A percentile compares a stretch with the other conserved stretches of the same genome.
phyloP scores from a whole-genome alignment of 2,888 invertebrate genomes.

The Zelleria hepariella region DNA sequence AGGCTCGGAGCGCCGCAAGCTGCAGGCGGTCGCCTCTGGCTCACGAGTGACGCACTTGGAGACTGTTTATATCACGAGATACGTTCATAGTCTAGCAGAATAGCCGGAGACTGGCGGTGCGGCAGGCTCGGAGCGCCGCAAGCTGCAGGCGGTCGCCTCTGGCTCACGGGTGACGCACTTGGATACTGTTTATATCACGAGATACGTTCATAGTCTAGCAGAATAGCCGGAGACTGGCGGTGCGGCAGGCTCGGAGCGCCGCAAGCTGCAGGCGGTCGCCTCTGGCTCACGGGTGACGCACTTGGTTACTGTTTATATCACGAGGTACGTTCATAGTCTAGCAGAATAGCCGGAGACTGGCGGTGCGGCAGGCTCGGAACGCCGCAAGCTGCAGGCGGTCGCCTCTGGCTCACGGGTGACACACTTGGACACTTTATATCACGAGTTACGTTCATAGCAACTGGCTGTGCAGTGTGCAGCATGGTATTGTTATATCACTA shows the following conservation, averaged over 20 bases:
- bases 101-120: slow-evolving; percentile 54
- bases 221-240: no score
- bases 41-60: slow-evolving; percentile 65
- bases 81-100: no score
- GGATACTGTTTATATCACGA: slow-evolving; percentile 74
- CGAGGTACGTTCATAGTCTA: slow-evolving; percentile 69
- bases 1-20: slow-evolving; percentile 50
- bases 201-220: no score
- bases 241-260: slow-evolving; percentile 51
- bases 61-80: slow-evolving; percentile 75
- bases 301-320: slow-evolving; percentile 72
- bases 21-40: slow-evolving; percentile 35
- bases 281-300: slow-evolving; percentile 52
- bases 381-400: no score
- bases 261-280: slow-evolving; percentile 41
- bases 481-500: no score
- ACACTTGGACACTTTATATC: no score
- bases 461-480: no score
- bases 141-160: slow-evolving; percentile 37
- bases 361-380: no score
- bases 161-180: slow-evolving; percentile 58
- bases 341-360: no score
- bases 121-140: slow-evolving; percentile 52
- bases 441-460: no score
- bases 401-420: no score